phyloP scores from a whole-genome alignment of 2,113 vertebrate species.

The Irena cyanogastra region DNA sequence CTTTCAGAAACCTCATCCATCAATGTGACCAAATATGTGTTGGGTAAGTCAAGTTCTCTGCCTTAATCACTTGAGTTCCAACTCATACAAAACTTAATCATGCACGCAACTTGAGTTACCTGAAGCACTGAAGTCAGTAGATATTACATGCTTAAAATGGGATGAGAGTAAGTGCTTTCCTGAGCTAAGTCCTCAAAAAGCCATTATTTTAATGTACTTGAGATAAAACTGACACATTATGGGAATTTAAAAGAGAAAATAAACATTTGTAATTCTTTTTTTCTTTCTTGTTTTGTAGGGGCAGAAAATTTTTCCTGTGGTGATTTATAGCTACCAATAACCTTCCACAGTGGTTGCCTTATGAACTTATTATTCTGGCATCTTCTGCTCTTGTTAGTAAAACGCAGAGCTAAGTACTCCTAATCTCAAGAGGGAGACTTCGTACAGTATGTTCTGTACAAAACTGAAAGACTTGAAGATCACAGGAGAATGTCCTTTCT shows the following conservation, averaged over 20 bases:
- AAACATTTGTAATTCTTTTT: not conserved
- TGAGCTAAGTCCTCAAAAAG: not conserved
- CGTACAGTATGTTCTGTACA: slow-evolving; percentile 88
- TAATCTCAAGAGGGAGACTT: not conserved
- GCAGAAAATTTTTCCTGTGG: not conserved
- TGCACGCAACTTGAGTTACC: not conserved
- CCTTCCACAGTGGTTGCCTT: not conserved
- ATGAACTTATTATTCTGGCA: not conserved
- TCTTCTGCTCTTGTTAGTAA: slow-evolving; percentile 23
- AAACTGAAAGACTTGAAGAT: slow-evolving; percentile 95
- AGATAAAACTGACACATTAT: not conserved
- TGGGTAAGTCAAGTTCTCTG: not conserved
- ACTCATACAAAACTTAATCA: not conserved
- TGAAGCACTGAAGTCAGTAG: not conserved
- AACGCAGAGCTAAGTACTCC: slow-evolving; percentile 2
- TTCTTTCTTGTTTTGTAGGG: slow-evolving; percentile 26
- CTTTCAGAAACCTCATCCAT: not conserved
- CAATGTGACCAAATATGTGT: not conserved
- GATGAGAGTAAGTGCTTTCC: not conserved
- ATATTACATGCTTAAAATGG: not conserved
- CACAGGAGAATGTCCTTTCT: slow-evolving; percentile 93
- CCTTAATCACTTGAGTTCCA: not conserved
- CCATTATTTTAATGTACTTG: not conserved
- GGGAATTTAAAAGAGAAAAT: not conserved
- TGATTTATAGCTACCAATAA: not conserved